Evolutionary conservation across 2,113 vertebrate genomes (phyloP).

Genomic region (Malurus cyaneus): DNA sequence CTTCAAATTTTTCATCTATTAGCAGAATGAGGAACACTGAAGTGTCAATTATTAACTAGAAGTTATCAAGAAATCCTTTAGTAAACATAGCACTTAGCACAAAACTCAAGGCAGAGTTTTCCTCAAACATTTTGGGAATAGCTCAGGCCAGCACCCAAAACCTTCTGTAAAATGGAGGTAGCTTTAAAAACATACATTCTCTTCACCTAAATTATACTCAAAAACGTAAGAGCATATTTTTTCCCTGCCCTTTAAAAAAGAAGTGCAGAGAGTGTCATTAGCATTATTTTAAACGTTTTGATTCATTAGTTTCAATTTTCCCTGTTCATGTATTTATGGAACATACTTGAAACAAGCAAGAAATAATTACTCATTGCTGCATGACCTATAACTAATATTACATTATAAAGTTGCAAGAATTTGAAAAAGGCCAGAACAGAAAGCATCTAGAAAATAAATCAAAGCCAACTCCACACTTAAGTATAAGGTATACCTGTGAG

Average conservation of each 20-base stretch:
- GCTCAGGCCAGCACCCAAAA: background rate
- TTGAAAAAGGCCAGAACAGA: background rate
- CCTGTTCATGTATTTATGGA: background rate
- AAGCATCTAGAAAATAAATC: background rate
- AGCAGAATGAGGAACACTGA: background rate
- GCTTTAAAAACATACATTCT: background rate
- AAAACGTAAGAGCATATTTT: background rate
- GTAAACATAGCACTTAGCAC: background rate
- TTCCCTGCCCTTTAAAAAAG: background rate
- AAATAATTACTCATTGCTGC: background rate
- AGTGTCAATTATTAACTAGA: slow-evolving; percentile 13
- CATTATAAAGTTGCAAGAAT: background rate
- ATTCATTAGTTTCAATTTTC: background rate
- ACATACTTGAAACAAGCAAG: background rate
- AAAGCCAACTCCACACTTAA: background rate
- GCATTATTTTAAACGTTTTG: background rate
- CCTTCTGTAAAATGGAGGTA: background rate
- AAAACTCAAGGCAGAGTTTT: background rate
- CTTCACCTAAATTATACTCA: background rate
- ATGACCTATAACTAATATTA: background rate
- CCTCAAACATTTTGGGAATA: background rate
- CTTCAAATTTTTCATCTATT: background rate
- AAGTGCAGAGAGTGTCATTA: background rate
- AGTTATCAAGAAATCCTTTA: background rate
- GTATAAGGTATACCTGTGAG: background rate